Evolutionary conservation across 2,888 invertebrate genomes (phyloP).

Genomic region (Agrotis clavis): DNA sequence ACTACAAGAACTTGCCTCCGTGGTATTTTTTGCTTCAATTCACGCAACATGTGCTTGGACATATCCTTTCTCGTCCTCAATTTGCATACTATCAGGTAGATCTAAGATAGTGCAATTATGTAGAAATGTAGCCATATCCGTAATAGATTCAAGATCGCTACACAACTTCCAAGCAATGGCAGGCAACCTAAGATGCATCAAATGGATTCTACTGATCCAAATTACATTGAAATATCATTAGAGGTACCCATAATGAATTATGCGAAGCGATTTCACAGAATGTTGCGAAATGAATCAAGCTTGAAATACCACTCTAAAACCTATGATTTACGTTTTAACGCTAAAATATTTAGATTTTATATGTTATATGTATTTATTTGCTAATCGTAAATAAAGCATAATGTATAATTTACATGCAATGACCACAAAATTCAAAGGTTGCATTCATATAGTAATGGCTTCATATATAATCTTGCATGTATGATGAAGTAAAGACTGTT

Average conservation of each 20-base stretch:
- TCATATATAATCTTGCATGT: conserved; percentile 53
- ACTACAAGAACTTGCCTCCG: conserved; percentile 21
- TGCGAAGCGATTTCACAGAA: conserved; percentile 3
- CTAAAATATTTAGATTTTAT: conserved; percentile 41
- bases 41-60: conserved; percentile 30
- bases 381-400: conserved; percentile 37
- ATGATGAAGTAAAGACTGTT: conserved; percentile 51
- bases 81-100: conserved; percentile 57
- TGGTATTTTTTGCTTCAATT: conserved; percentile 40
- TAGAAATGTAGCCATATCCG: conserved; percentile 53
- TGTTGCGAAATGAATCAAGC: conserved; percentile 16
- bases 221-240: conserved; percentile 39
- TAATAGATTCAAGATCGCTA: conserved; percentile 29
- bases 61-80: conserved; percentile 55
- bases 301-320: conserved; percentile 25
- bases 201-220: conserved; percentile 9
- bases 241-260: conserved; percentile 8
- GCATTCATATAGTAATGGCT: conserved; percentile 47
- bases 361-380: conserved; percentile 59
- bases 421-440: conserved; percentile 47
- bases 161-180: conserved; percentile 17
- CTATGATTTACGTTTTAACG: conserved; percentile 20
- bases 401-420: conserved; percentile 46
- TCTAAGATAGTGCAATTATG: conserved; percentile 58
- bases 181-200: conserved; percentile 21